A percentile compares a stretch with the other conserved stretches of the same genome.
Conservation (phyloP, 2,113 vertebrate genomes). For the Vulpes lagopus region DNA sequence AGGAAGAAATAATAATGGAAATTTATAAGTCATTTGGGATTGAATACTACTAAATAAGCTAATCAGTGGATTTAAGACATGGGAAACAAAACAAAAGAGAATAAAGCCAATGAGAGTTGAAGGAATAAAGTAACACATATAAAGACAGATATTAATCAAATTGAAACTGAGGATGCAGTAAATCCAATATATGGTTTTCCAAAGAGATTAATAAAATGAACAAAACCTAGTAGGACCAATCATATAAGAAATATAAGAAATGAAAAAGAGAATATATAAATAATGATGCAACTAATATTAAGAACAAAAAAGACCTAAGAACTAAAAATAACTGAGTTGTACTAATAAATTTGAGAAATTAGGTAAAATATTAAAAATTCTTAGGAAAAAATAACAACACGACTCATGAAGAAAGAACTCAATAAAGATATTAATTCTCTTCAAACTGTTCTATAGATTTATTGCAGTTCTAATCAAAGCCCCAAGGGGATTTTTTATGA, state of each 20-base stretch:
- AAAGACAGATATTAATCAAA: not conserved
- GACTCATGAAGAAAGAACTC: not conserved
- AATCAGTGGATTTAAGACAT: not conserved
- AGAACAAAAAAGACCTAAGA: not conserved
- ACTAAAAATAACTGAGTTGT: not conserved
- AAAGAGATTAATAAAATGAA: not conserved
- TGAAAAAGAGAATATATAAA: not conserved
- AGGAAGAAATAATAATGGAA: not conserved
- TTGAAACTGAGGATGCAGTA: not conserved
- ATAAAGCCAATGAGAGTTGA: not conserved
- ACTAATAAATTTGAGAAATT: not conserved
- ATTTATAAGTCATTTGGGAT: not conserved
- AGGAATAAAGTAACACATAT: not conserved
- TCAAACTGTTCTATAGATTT: not conserved
- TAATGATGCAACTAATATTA: not conserved
- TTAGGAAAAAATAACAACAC: not conserved
- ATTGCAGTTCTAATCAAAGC: not conserved
- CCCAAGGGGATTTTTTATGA: not conserved
- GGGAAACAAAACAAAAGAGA: not conserved
- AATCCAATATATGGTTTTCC: not conserved
- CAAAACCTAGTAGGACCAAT: not conserved
- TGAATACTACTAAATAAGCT: not conserved
- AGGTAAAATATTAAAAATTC: not conserved
- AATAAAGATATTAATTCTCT: not conserved
- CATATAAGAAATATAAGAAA: not conserved